phyloP scores from a whole-genome alignment of 2,888 invertebrate genomes.

The Sceliomorpha sp. region DNA sequence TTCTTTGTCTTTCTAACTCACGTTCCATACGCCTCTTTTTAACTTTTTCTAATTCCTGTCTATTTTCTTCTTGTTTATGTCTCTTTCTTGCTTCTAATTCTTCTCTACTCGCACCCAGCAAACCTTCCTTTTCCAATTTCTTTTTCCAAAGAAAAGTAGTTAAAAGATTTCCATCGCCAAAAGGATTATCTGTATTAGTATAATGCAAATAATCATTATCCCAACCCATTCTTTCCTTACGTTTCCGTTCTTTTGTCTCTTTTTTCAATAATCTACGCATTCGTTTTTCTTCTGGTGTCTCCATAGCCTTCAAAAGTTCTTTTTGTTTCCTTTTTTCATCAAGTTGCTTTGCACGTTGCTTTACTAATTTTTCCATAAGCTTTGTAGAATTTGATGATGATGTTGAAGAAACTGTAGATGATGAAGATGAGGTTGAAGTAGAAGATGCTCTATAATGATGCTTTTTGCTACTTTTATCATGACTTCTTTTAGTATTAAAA shows the following conservation, averaged over 20 bases:
- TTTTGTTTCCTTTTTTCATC: constrained; percentile 87
- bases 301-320: constrained; percentile 90
- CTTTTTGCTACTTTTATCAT: no score
- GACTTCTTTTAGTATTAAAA: no score
- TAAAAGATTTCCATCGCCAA: constrained; percentile 96
- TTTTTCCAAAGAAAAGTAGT: constrained; percentile 98
- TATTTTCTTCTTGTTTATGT: constrained; percentile 94
- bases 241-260: constrained; percentile 91
- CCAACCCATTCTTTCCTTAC: constrained; percentile 98
- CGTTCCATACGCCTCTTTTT: constrained; percentile 94
- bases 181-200: constrained; percentile 99
- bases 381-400: constrained; percentile 84
- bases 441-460: no score
- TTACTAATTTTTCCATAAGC: constrained; percentile 87
- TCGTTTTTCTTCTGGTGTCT: constrained; percentile 97
- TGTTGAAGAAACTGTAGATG: constrained; percentile 66
- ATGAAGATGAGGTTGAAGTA: constrained; percentile 59
- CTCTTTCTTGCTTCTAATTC: constrained; percentile 91
- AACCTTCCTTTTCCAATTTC: constrained; percentile 96
- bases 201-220: constrained; percentile 98
- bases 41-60: constrained; percentile 94
- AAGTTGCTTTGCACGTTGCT: constrained; percentile 85
- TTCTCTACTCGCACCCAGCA: constrained; percentile 87
- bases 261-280: constrained; percentile 93
- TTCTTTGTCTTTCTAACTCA: constrained; percentile 90